Percentiles rank a stretch among this genome's conserved stretches.
phyloP scores from a whole-genome alignment of 2,113 vertebrate species.

The Pica pica region DNA sequence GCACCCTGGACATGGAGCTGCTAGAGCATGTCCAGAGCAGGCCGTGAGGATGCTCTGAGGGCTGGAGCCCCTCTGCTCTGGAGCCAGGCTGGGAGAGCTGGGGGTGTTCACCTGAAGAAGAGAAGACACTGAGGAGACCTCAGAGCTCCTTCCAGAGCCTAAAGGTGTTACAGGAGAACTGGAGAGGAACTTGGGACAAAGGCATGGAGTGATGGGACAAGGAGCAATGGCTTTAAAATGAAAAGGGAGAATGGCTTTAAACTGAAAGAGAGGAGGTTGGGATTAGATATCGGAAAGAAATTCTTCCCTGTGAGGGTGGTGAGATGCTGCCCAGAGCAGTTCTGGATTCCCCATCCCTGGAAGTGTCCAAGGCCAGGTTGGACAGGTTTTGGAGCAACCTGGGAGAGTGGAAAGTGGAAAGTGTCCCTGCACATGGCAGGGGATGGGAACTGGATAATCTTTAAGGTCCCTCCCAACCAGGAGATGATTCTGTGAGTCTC shows the following conservation, averaged over 20 bases:
- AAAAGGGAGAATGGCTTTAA: not conserved
- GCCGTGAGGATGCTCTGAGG: not conserved
- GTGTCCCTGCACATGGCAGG: not conserved
- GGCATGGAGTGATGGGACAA: not conserved
- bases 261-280: not conserved
- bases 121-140: not conserved
- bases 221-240: not conserved
- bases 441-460: not conserved
- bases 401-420: not conserved
- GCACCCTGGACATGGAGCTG: not conserved
- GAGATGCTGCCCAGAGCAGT: not conserved
- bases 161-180: not conserved
- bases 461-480: not conserved
- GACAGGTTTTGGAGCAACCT: not conserved
- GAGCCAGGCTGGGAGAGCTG: not conserved
- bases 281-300: not conserved
- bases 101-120: not conserved
- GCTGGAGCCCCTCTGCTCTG: not conserved
- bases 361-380: not conserved
- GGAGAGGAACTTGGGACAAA: not conserved
- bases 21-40: not conserved
- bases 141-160: not conserved
- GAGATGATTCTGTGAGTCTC: not conserved
- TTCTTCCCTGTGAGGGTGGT: not conserved
- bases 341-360: not conserved